Conservation (phyloP, 2,113 vertebrate species). For the Perca schrenkii region DNA sequence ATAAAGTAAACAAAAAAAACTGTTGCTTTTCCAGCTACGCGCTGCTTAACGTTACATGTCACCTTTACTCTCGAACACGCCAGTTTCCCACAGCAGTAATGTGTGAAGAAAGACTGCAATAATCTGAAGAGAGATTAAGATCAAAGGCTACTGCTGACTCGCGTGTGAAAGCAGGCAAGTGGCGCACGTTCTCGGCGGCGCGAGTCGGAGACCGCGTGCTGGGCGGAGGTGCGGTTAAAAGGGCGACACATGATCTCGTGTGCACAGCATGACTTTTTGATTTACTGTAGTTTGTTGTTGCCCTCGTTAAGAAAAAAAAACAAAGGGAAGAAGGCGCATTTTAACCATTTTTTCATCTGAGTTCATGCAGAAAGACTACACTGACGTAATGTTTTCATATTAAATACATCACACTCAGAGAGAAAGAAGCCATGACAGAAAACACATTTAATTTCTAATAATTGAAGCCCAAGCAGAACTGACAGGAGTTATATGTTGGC, state of each 20-base stretch:
- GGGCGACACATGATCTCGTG: neutral
- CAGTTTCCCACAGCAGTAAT: neutral
- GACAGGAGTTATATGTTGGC: neutral
- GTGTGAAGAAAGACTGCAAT: neutral
- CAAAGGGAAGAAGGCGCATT: neutral
- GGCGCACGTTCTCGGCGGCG: neutral
- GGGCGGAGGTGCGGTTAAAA: neutral
- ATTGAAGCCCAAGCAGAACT: neutral
- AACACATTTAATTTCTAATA: neutral
- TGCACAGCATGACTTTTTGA: neutral
- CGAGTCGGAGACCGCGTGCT: constrained; percentile 8
- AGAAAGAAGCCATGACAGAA: neutral
- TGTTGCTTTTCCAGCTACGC: constrained; percentile 32
- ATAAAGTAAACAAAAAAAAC: neutral
- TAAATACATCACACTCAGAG: neutral
- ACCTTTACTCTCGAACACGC: neutral
- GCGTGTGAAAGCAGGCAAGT: constrained; percentile 16
- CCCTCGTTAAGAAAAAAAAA: neutral
- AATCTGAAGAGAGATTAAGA: neutral
- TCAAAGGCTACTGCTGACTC: neutral
- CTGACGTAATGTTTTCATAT: neutral
- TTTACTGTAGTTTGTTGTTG: neutral
- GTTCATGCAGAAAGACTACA: neutral
- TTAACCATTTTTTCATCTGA: neutral
- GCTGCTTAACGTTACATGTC: neutral